Percentiles rank a stretch among this genome's conserved stretches.
Conservation (phyloP, 2,797 vertebrate species). For the Caiman crocodilus region DNA sequence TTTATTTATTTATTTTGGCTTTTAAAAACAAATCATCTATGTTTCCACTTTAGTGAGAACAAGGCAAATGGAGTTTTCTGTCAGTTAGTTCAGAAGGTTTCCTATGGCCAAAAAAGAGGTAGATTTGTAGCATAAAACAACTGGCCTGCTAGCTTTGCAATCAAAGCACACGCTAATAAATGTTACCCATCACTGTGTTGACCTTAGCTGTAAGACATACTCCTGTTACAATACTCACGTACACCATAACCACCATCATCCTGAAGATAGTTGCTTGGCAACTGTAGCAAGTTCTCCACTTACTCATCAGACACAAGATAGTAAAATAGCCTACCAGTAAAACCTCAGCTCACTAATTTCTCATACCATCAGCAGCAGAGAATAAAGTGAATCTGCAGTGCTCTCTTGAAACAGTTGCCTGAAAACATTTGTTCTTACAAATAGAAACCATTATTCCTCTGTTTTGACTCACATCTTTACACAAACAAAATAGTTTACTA, state of each 20-base stretch:
- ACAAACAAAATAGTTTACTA: background rate
- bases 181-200: background rate
- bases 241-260: background rate
- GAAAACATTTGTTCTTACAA: slow-evolving; percentile 66
- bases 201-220: slow-evolving; percentile 6
- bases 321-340: slow-evolving; percentile 73
- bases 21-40: background rate
- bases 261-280: slow-evolving; percentile 78
- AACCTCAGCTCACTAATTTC: slow-evolving; percentile 72
- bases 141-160: slow-evolving; percentile 11
- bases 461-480: slow-evolving; percentile 51
- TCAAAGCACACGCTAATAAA: background rate
- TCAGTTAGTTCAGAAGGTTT: background rate
- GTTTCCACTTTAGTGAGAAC: background rate
- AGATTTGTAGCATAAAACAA: background rate
- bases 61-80: background rate
- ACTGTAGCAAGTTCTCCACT: slow-evolving; percentile 70
- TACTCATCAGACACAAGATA: slow-evolving; percentile 46
- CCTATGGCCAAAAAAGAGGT: background rate
- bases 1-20: background rate
- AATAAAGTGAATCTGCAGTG: slow-evolving; percentile 50
- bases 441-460: slow-evolving; percentile 39
- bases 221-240: slow-evolving; percentile 3
- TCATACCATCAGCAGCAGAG: slow-evolving; percentile 61
- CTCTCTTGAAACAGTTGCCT: slow-evolving; percentile 69